phyloP scores from a whole-genome alignment of 2,888 invertebrate species.

The Apoderus coryli region DNA sequence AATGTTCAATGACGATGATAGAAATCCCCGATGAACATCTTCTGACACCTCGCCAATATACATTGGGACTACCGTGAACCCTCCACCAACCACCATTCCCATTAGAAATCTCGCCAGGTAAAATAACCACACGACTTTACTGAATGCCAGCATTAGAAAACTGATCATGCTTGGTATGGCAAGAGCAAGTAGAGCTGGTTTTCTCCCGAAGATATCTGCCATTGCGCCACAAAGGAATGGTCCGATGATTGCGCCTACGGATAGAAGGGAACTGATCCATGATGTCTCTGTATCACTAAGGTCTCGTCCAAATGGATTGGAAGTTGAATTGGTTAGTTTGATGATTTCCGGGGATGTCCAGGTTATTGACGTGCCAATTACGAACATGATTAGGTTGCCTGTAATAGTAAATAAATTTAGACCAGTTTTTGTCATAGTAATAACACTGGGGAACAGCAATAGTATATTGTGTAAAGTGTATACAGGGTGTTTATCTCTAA shows the following conservation, averaged over 20 bases:
- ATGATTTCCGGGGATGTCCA: constrained; percentile 16
- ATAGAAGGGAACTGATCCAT: constrained; percentile 18
- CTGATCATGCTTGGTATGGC: constrained; percentile 55
- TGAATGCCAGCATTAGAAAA: constrained; percentile 49
- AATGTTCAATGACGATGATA: constrained; percentile 67
- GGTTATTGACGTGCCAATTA: too few species aligned
- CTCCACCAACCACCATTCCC: constrained; percentile 52
- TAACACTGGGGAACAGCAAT: too few species aligned
- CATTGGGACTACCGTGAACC: constrained; percentile 65
- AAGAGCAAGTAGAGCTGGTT: constrained; percentile 46
- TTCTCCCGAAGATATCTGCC: constrained; percentile 38
- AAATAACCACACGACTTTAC: constrained; percentile 34
- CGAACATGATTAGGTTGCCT: too few species aligned
- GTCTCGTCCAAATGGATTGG: constrained; percentile 12
- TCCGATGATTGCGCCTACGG: constrained; percentile 17
- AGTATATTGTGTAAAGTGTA: too few species aligned
- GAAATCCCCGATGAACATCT: constrained; percentile 63
- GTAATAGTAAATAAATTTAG: too few species aligned
- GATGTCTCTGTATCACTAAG: constrained; percentile 14
- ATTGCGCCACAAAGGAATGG: constrained; percentile 12
- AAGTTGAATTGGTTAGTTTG: constrained; percentile 11
- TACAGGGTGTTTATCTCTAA: too few species aligned
- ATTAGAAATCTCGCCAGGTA: constrained; percentile 43
- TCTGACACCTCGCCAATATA: constrained; percentile 79
- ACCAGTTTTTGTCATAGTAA: too few species aligned